These are phyloP conservation scores for Erinaceus europaeus DNA, from an alignment of 2,113 vertebrate genomes.

Conservation along the genomic window DNA sequence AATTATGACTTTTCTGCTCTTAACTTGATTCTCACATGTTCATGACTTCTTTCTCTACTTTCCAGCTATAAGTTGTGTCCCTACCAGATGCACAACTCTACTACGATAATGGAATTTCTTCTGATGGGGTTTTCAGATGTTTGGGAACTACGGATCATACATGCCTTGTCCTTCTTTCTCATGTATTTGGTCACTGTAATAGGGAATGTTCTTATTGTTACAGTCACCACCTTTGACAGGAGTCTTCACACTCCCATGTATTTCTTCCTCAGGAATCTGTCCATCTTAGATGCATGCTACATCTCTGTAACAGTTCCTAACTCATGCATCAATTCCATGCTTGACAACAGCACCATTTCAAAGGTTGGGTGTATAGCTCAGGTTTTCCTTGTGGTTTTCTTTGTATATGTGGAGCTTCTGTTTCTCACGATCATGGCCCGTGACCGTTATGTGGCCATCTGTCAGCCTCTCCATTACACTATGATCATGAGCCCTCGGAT, in stretches of 20 bases:
- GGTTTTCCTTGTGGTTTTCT: conserved; percentile 5
- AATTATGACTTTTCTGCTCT: background rate
- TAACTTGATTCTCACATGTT: background rate
- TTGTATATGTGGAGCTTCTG: background rate
- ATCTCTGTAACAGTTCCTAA: background rate
- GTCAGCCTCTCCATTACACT: background rate
- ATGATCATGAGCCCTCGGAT: background rate
- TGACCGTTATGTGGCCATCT: conserved; percentile 8
- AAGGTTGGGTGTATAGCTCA: background rate
- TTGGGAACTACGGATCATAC: background rate
- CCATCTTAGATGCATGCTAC: background rate
- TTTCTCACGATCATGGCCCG: conserved; percentile 16
- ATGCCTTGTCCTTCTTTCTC: background rate
- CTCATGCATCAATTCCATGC: background rate
- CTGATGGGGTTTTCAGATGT: background rate
- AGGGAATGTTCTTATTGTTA: background rate
- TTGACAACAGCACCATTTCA: background rate
- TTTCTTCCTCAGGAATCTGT: conserved; percentile 26
- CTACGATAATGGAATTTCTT: background rate
- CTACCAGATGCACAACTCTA: background rate
- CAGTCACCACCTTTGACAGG: background rate
- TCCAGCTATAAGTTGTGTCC: background rate
- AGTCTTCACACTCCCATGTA: background rate
- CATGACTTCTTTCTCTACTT: background rate
- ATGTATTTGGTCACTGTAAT: background rate